phyloP scores from a whole-genome alignment of 1,140 invertebrate genomes.

The Eciton burchellii region DNA sequence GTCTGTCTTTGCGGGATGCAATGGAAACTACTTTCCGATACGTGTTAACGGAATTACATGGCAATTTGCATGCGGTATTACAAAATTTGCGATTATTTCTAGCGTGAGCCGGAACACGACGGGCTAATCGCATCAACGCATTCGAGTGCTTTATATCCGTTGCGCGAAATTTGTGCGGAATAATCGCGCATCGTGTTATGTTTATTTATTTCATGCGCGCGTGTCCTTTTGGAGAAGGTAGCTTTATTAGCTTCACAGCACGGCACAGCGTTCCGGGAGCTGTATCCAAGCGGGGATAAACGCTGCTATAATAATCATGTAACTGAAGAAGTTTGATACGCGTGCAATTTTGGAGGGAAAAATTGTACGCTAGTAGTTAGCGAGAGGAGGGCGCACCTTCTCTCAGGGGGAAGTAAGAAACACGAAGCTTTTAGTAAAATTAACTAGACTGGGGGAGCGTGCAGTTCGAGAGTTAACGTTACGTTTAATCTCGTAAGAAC shows the following conservation, averaged over 20 bases:
- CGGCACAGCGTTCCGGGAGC: no score
- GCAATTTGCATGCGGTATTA: constrained; percentile 45
- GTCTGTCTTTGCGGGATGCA: constrained; percentile 15
- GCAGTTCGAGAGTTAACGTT: not conserved
- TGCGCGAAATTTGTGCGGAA: no score
- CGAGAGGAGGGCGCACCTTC: not conserved
- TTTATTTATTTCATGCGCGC: not conserved
- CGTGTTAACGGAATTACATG: constrained; percentile 44
- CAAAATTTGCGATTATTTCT: not conserved
- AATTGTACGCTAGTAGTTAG: not conserved
- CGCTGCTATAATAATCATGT: not conserved
- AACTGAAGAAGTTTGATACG: not conserved
- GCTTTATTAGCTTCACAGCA: no score
- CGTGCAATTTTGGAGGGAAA: not conserved
- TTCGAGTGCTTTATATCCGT: no score
- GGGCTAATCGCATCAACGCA: not conserved
- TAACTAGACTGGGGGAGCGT: not conserved
- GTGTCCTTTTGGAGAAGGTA: not conserved
- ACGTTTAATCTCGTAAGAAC: constrained; percentile 38
- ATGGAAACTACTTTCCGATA: constrained; percentile 17
- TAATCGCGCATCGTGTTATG: no score
- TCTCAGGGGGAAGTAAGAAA: not conserved
- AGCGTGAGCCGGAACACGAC: not conserved
- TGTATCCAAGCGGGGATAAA: not conserved
- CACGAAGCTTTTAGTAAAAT: constrained; percentile 3